These are phyloP conservation scores for Falco novaeseelandiae DNA, from an alignment of 2,797 vertebrate genomes.

Conservation along the genomic window DNA sequence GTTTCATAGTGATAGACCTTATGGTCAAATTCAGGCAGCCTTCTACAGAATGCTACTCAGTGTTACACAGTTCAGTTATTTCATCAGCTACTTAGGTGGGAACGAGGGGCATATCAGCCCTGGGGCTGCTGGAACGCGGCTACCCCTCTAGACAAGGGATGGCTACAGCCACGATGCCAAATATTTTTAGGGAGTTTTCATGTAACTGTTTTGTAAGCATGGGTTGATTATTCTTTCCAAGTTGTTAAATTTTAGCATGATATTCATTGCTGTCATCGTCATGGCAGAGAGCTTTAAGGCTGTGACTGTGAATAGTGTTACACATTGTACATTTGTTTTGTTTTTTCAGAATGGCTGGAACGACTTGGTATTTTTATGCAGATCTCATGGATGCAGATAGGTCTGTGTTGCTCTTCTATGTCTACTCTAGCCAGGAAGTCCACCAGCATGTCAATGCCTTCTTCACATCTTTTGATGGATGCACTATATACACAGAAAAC, in stretches of 20 bases:
- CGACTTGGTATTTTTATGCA: background rate
- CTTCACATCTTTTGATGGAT: slow-evolving; percentile 5
- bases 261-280: background rate
- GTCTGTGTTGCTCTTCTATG: background rate
- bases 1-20: background rate
- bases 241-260: background rate
- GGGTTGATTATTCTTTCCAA: background rate
- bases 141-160: background rate
- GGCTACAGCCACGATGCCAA: background rate
- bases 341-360: background rate
- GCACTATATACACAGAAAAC: background rate
- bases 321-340: background rate
- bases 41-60: background rate
- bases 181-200: background rate
- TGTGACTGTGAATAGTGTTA: background rate
- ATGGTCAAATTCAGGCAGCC: background rate
- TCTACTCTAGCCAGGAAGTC: background rate
- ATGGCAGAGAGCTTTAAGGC: background rate
- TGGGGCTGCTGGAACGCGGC: background rate
- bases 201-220: background rate
- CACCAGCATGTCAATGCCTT: background rate
- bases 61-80: background rate
- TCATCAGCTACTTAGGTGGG: background rate
- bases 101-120: background rate
- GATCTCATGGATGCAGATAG: background rate